phyloP scores from a whole-genome alignment of 2,113 vertebrate genomes.

The Atractosteus spatula region DNA sequence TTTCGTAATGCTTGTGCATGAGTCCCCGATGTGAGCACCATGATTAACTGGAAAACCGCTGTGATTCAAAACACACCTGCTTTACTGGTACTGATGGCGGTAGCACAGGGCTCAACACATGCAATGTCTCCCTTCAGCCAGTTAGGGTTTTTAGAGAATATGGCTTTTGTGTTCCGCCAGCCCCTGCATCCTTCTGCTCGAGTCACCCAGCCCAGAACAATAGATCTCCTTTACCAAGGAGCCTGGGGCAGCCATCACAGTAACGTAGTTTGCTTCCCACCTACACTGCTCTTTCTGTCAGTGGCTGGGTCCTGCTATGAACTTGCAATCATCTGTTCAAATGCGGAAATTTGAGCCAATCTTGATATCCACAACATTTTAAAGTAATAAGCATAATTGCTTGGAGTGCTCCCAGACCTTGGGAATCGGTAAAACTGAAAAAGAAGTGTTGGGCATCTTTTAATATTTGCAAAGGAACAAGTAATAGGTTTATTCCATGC shows the following conservation, averaged over 20 bases:
- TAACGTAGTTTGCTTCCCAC: neutral
- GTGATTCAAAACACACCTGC: too few relatives aligned
- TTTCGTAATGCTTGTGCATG: too few relatives aligned
- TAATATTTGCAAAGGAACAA: too few relatives aligned
- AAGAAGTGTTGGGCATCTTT: too few relatives aligned
- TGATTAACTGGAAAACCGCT: too few relatives aligned
- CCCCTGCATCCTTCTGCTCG: neutral
- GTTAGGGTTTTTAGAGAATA: neutral
- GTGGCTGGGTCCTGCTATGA: neutral
- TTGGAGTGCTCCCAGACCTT: too few relatives aligned
- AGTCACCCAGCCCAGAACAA: constrained; percentile 4
- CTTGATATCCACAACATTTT: too few relatives aligned
- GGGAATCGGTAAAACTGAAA: too few relatives aligned
- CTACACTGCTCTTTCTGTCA: neutral
- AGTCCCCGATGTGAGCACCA: too few relatives aligned
- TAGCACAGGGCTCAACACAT: neutral
- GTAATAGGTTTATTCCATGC: too few relatives aligned
- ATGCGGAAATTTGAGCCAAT: neutral
- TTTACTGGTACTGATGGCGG: too few relatives aligned
- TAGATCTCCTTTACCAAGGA: neutral
- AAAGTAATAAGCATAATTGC: too few relatives aligned
- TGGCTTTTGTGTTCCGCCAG: neutral
- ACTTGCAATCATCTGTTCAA: neutral
- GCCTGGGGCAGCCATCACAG: neutral
- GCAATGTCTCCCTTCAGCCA: neutral